Conservation (phyloP, 2,113 vertebrate genomes). For the Percina caprodes region DNA sequence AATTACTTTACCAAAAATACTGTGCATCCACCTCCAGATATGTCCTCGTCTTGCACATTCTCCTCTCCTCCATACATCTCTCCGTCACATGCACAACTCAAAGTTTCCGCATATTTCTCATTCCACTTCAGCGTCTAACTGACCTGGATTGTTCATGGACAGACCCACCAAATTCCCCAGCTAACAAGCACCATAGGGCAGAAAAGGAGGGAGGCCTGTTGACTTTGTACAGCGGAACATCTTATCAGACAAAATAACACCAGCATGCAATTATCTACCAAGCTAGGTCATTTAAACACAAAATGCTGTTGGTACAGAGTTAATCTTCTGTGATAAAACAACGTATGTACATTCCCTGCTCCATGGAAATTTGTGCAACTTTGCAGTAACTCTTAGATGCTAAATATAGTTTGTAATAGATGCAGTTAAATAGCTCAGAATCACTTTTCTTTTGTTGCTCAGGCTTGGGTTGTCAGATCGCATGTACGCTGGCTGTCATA, state of each 20-base stretch:
- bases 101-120: constrained; percentile 46
- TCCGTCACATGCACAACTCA: constrained; percentile 17
- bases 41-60: neutral
- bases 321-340: constrained; percentile 35
- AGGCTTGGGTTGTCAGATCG: constrained; percentile 64
- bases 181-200: constrained; percentile 69
- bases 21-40: neutral
- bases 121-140: constrained; percentile 60
- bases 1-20: neutral
- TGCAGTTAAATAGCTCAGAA: constrained; percentile 22
- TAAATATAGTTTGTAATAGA: neutral
- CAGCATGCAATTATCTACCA: constrained; percentile 43
- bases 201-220: constrained; percentile 44
- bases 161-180: constrained; percentile 65
- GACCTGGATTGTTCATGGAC: constrained; percentile 41
- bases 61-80: neutral
- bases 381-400: neutral
- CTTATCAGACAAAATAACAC: constrained; percentile 64
- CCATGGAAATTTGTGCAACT: constrained; percentile 23
- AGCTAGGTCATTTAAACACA: constrained; percentile 31
- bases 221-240: constrained; percentile 47
- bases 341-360: constrained; percentile 6
- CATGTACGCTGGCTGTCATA: constrained; percentile 31
- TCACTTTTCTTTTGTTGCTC: constrained; percentile 49
- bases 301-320: neutral